phyloP scores from a whole-genome alignment of 2,888 invertebrate genomes.

The Philopedon plagiatum region DNA sequence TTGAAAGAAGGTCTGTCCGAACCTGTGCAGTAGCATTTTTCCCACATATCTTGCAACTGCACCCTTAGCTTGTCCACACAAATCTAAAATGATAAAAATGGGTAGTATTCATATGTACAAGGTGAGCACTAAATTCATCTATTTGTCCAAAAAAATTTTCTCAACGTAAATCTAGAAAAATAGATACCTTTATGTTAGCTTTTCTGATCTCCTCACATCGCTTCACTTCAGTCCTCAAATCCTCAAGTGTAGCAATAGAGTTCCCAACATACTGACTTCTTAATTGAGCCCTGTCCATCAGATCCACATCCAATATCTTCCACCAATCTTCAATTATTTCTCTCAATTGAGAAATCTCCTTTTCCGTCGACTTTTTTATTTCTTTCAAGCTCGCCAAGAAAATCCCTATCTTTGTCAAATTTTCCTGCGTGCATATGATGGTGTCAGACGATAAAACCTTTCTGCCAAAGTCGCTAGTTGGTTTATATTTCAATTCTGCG shows the following conservation, averaged over 20 bases:
- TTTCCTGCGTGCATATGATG: conserved; percentile 74
- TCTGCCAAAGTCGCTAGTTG: conserved; percentile 67
- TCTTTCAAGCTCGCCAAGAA: conserved; percentile 73
- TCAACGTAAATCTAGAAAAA: too few relatives aligned
- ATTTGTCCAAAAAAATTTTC: too few relatives aligned
- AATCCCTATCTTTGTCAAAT: conserved; percentile 75
- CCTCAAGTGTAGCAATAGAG: conserved; percentile 72
- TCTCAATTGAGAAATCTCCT: conserved; percentile 68
- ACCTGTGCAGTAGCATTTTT: conserved; percentile 75
- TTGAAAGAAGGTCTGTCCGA: conserved; percentile 77
- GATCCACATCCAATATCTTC: conserved; percentile 81
- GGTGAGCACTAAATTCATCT: too few relatives aligned
- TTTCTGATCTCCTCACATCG: conserved; percentile 83
- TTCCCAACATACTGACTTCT: conserved; percentile 75
- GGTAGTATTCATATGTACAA: too few relatives aligned
- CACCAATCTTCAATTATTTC: conserved; percentile 77
- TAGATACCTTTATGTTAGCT: conserved; percentile 78
- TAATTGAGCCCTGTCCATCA: conserved; percentile 76
- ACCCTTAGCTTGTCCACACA: conserved; percentile 74
- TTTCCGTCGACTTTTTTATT: conserved; percentile 73
- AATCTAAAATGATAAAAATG: conserved; percentile 65
- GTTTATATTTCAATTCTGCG: conserved; percentile 65
- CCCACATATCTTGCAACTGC: neutral
- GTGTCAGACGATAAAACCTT: conserved; percentile 66
- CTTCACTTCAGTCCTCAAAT: conserved; percentile 78